phyloP scores from a whole-genome alignment of 2,888 invertebrate species.

The Latheticus oryzae region DNA sequence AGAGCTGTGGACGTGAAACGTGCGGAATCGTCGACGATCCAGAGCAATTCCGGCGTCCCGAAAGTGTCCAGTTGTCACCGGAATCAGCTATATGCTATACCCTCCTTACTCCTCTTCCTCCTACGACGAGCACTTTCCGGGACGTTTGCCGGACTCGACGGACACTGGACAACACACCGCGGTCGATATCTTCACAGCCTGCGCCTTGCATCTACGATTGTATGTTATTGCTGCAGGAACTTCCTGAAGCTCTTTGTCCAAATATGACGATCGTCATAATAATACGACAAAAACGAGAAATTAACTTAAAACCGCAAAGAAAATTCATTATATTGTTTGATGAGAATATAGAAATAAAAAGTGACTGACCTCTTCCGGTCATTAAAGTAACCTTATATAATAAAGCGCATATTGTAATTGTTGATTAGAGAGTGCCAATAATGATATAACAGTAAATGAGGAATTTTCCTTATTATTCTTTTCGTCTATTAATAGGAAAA shows the following conservation, averaged over 20 bases:
- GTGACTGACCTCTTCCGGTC: too few relatives aligned
- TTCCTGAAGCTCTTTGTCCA: constrained; percentile 4
- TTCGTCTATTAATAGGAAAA: too few relatives aligned
- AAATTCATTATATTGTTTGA: too few relatives aligned
- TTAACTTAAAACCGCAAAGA: too few relatives aligned
- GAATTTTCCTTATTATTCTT: too few relatives aligned
- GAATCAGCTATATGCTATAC: constrained; percentile 42
- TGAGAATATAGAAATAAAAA: too few relatives aligned
- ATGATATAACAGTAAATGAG: too few relatives aligned
- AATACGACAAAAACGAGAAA: too few relatives aligned
- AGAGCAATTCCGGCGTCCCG: constrained; percentile 54
- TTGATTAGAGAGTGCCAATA: too few relatives aligned
- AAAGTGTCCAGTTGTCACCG: constrained; percentile 60
- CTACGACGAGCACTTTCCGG: constrained; percentile 51
- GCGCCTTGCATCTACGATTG: constrained; percentile 51
- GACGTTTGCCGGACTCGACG: constrained; percentile 54
- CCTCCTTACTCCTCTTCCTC: constrained; percentile 37
- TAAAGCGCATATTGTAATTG: too few relatives aligned
- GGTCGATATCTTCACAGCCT: constrained; percentile 57
- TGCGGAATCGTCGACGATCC: constrained; percentile 41
- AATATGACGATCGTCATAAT: too few relatives aligned
- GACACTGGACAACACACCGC: constrained; percentile 54
- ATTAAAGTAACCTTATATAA: too few relatives aligned
- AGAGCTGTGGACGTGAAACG: constrained; percentile 26
- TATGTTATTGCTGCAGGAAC: constrained; percentile 19